Percentiles rank a stretch among this genome's conserved stretches.
These are phyloP conservation scores for Agriotes lineatus DNA, from an alignment of 2,888 invertebrate genomes.

Conservation along the genomic window DNA sequence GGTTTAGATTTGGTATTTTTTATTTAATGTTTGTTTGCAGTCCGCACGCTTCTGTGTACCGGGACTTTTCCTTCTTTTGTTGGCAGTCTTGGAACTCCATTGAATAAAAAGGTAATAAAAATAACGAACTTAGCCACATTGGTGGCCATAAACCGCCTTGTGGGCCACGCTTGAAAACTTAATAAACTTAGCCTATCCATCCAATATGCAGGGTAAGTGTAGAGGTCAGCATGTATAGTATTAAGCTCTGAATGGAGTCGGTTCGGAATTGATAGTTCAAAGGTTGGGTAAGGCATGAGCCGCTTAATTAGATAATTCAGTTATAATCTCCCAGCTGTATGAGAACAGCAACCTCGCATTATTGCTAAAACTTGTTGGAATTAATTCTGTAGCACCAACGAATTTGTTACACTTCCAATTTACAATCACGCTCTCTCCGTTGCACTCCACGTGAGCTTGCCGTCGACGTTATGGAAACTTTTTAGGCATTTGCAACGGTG, in stretches of 20 bases:
- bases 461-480: neutral
- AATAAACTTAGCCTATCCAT: constrained; percentile 12
- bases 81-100: neutral
- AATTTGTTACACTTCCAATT: constrained; percentile 13
- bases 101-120: neutral
- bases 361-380: constrained; percentile 35
- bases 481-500: neutral
- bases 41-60: constrained; percentile 2
- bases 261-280: constrained; percentile 37
- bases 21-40: constrained; percentile 24
- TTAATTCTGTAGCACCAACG: constrained; percentile 13
- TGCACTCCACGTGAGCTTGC: too few species aligned
- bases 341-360: constrained; percentile 27
- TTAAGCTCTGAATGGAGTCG: constrained; percentile 23
- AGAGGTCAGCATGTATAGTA: constrained; percentile 26
- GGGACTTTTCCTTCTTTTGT: neutral
- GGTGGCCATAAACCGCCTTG: neutral
- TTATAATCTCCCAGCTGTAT: constrained; percentile 41
- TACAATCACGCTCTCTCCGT: too few species aligned
- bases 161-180: neutral
- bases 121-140: neutral
- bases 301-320: constrained; percentile 44
- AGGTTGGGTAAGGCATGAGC: constrained; percentile 41
- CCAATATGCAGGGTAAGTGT: constrained; percentile 26
- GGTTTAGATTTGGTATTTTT: constrained; percentile 19